Conservation (phyloP, 2,113 vertebrate genomes). For the Austrofundulus limnaeus region DNA sequence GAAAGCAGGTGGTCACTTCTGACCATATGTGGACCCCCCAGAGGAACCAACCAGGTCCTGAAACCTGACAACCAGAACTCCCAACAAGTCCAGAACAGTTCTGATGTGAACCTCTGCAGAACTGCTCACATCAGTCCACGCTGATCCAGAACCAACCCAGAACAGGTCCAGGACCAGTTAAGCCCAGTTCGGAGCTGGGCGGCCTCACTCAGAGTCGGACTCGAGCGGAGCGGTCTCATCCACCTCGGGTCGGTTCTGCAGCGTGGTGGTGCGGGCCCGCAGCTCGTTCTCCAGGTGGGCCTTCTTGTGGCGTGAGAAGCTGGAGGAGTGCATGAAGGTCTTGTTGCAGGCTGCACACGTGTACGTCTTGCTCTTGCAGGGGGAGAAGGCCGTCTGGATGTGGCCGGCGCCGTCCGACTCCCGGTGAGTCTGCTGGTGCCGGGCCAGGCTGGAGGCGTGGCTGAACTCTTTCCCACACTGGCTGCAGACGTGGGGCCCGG, state of each 20-base stretch:
- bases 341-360: constrained; percentile 75
- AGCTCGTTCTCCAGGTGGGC: constrained; percentile 69
- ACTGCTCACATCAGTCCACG: constrained; percentile 22
- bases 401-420: background rate
- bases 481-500: constrained; percentile 60
- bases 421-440: constrained; percentile 75
- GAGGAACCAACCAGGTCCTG: constrained; percentile 43
- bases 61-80: constrained; percentile 27
- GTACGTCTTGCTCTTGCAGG: constrained; percentile 68
- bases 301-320: constrained; percentile 81
- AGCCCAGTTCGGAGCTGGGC: background rate
- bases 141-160: constrained; percentile 20
- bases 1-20: constrained; percentile 19
- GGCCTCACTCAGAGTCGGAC: constrained; percentile 74
- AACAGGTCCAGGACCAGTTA: constrained; percentile 14
- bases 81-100: constrained; percentile 38
- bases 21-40: constrained; percentile 27
- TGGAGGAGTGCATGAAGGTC: constrained; percentile 80
- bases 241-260: constrained; percentile 43
- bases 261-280: constrained; percentile 33
- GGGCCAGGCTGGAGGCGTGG: constrained; percentile 72
- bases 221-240: constrained; percentile 78
- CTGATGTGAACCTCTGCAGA: constrained; percentile 26
- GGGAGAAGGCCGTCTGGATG: constrained; percentile 44
- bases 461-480: constrained; percentile 76